Percentiles rank a stretch among this genome's conserved stretches.
Conservation (phyloP, 1,140 invertebrate species). For the Rhysida immarginata region DNA sequence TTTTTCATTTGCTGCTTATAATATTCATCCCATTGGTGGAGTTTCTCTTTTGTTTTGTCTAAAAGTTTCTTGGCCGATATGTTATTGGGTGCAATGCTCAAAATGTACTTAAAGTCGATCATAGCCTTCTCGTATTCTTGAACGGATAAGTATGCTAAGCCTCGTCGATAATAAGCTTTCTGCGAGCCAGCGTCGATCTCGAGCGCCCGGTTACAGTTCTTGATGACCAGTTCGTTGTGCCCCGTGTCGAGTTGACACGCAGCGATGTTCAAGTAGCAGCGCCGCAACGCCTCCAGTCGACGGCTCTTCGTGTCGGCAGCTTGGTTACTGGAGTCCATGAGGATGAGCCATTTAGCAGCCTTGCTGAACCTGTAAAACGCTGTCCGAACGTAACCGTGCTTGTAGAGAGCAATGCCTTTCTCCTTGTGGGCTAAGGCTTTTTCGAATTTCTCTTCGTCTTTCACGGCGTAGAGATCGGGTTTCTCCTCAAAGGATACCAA, state of each 20-base stretch:
- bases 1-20: not conserved
- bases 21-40: not conserved
- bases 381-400: not conserved
- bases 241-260: not conserved
- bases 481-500: not conserved
- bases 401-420: not conserved
- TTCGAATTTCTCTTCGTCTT: not conserved
- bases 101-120: not conserved
- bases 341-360: not conserved
- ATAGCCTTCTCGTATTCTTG: slow-evolving; percentile 1
- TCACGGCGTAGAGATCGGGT: not conserved
- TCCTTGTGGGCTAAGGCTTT: not conserved
- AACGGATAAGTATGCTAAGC: not conserved
- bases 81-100: not conserved
- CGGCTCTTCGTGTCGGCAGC: not conserved
- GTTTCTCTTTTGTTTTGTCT: not conserved
- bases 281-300: not conserved
- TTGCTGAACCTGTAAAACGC: not conserved
- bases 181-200: not conserved
- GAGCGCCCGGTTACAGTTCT: not conserved
- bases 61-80: not conserved
- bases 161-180: not conserved
- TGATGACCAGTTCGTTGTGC: not conserved
- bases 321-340: not conserved
- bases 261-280: not conserved